Conservation (phyloP, 2,113 vertebrate species). For the Barbus barbus region DNA sequence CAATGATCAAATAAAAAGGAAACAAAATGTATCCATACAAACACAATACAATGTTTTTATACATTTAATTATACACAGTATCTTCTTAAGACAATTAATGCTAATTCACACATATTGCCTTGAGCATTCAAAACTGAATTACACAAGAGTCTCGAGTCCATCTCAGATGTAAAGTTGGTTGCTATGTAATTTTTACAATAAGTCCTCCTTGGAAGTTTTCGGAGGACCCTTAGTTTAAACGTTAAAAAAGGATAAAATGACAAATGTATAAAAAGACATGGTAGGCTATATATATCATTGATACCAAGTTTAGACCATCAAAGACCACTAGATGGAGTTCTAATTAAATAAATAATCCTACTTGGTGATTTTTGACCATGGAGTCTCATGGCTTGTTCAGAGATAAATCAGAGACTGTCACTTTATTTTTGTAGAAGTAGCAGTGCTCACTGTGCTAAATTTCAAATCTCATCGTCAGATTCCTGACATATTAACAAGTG, state of each 20-base stretch:
- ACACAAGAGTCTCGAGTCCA: not conserved
- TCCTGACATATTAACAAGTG: too few species aligned
- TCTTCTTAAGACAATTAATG: not conserved
- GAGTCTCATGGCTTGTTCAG: not conserved
- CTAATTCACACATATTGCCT: not conserved
- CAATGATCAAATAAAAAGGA: not conserved
- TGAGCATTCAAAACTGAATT: not conserved
- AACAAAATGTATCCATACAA: not conserved
- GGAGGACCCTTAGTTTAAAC: not conserved
- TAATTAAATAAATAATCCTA: not conserved
- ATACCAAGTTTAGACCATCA: not conserved
- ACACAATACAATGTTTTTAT: not conserved
- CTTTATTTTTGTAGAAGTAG: not conserved
- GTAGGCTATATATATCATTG: not conserved
- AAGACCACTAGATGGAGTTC: conserved; percentile 26
- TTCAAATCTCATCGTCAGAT: not conserved
- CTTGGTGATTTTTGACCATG: not conserved
- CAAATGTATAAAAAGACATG: not conserved
- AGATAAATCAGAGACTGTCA: not conserved
- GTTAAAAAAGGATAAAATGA: not conserved
- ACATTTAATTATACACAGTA: not conserved
- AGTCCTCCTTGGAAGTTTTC: not conserved
- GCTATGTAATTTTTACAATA: not conserved
- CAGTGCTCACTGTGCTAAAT: not conserved
- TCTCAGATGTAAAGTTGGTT: not conserved